phyloP scores from a whole-genome alignment of 2,113 vertebrate genomes.

The Thryonomys swinderianus region DNA sequence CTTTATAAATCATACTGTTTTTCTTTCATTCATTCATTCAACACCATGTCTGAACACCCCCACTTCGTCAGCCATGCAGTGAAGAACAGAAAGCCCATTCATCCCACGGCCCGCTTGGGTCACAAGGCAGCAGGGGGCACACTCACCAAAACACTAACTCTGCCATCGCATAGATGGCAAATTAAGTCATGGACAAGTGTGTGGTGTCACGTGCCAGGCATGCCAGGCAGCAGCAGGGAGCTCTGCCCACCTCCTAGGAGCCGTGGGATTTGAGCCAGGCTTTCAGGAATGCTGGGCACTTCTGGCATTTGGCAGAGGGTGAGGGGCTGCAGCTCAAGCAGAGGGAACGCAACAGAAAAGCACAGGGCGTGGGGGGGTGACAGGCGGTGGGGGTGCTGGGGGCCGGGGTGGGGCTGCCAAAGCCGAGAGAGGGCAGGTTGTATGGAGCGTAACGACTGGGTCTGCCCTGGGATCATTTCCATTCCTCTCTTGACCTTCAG shows the following conservation, averaged over 20 bases:
- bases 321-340: not conserved
- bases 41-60: not conserved
- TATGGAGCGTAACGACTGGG: not conserved
- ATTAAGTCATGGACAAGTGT: not conserved
- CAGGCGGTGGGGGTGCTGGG: not conserved
- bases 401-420: not conserved
- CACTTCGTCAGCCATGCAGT: not conserved
- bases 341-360: not conserved
- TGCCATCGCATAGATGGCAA: not conserved
- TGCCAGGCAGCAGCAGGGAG: not conserved
- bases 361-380: not conserved
- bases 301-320: slow-evolving; percentile 54
- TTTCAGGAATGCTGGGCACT: slow-evolving; percentile 49
- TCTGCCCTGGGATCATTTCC: not conserved
- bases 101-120: not conserved
- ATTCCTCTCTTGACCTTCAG: not conserved
- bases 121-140: not conserved
- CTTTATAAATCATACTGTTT: not conserved
- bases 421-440: not conserved
- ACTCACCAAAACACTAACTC: not conserved
- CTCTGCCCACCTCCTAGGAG: not conserved
- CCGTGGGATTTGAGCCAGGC: slow-evolving; percentile 21
- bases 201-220: not conserved
- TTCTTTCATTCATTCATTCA: not conserved
- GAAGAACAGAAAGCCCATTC: not conserved